phyloP scores from a whole-genome alignment of 2,888 invertebrate genomes.

The Ramazzottius varieornatus region DNA sequence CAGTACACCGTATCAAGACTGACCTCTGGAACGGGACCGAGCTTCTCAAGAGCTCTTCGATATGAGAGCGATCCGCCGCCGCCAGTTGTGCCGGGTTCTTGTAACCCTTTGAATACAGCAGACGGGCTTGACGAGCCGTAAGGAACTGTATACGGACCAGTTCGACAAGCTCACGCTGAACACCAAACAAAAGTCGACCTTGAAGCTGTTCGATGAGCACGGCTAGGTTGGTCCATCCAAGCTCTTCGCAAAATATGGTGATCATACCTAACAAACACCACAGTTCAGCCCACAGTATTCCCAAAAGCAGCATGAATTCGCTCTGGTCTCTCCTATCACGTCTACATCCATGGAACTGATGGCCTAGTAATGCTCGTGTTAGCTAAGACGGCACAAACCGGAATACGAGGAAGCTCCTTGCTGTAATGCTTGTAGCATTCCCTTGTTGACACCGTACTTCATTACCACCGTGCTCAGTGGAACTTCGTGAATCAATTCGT shows the following conservation, averaged over 20 bases:
- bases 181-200: conserved; percentile 71
- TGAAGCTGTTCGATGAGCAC: conserved; percentile 72
- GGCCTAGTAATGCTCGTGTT: not conserved
- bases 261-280: conserved; percentile 47
- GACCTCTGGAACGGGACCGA: conserved; percentile 55
- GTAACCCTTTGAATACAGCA: conserved; percentile 51
- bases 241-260: conserved; percentile 66
- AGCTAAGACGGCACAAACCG: conserved; percentile 26
- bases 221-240: conserved; percentile 76
- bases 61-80: conserved; percentile 35
- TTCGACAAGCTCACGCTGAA: conserved; percentile 68
- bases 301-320: no score
- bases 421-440: conserved; percentile 71
- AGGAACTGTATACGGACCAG: conserved; percentile 55
- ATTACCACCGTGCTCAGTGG: conserved; percentile 48
- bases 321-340: no score
- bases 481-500: conserved; percentile 71
- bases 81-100: conserved; percentile 52
- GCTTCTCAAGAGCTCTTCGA: conserved; percentile 49
- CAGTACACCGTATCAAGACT: no score
- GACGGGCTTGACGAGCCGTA: conserved; percentile 55
- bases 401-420: conserved; percentile 84
- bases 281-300: not conserved
- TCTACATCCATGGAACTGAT: no score
- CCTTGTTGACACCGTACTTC: conserved; percentile 61